Evolutionary conservation across 2,113 vertebrate species (phyloP).

Genomic region (Lutjanus erythropterus): DNA sequence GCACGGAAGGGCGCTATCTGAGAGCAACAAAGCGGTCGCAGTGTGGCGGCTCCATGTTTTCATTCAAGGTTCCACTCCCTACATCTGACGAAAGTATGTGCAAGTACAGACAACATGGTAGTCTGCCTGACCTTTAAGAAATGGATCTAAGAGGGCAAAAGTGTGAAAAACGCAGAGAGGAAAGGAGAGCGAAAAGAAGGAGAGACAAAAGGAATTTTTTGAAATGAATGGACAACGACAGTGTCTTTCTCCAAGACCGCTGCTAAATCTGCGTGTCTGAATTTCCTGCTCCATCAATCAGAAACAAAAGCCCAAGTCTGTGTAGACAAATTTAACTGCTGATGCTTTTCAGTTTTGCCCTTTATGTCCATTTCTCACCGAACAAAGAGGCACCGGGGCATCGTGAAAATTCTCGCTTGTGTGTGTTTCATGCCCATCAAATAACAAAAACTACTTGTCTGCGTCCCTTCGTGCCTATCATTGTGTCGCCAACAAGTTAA

Average conservation of each 20-base stretch:
- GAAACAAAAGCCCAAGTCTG: conserved; percentile 63
- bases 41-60: conserved; percentile 30
- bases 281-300: conserved; percentile 65
- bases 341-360: conserved; percentile 63
- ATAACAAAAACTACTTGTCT: conserved; percentile 40
- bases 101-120: conserved; percentile 13
- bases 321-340: conserved; percentile 42
- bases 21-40: conserved; percentile 37
- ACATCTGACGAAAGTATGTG: conserved; percentile 50
- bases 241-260: conserved; percentile 39
- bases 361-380: conserved; percentile 60
- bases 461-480: conserved; percentile 19
- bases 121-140: conserved; percentile 61
- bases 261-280: conserved; percentile 42
- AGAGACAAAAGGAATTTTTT: conserved; percentile 15
- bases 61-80: conserved; percentile 12
- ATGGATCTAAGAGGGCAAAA: conserved; percentile 35
- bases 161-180: conserved; percentile 24
- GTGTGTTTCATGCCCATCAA: conserved; percentile 53
- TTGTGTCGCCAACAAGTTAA: conserved; percentile 25
- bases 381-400: conserved; percentile 44
- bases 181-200: neutral
- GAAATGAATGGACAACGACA: conserved; percentile 30
- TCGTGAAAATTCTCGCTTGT: conserved; percentile 13
- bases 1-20: neutral